Base-by-base conservation (phyloP, 2,888 invertebrate genomes). In the Fabriciana adippe region DNA sequence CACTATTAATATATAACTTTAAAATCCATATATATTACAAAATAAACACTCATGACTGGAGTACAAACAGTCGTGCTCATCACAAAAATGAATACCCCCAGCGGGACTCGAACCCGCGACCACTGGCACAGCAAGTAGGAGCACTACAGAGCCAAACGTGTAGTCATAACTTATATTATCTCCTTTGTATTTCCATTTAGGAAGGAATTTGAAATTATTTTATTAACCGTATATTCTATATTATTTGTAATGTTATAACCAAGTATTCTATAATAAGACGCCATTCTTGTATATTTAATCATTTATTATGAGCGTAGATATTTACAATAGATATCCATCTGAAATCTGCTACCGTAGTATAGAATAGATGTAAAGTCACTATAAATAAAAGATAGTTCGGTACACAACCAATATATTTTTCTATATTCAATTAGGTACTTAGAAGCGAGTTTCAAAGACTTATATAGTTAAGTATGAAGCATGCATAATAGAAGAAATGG, bases 301-400 rank as follows among this genome's bases (percentile, higher is more conserved):
- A 70, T 73, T 85, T 88, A 82, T 85, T 78, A 79, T 84, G 81
- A 82, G 81, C 75, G 79, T 87, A 85, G 78, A 78, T 89, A 91
- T 90, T 86, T 90, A 92, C 90, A 90, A 84, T 72, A 74, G 71
- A 64, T 84, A 85, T 80, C 83, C 55, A 68, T 68, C 84, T 78
- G 79, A 82, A 82, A 78, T 78, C 81, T 79, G 79, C 85, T 86
- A 89, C 83, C 79, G 81, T 84, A 82, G 81, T 81, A 73, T 79
- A 80, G 79, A 78, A 75, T 74, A 76, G 72, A 41, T 68, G 76
- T 81, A 80, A 75, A 74, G 78, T 79, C 86, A 87, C 79, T 82
- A 84, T 84, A 85, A 87, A 86, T 72, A 78, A 77, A 78, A 72
- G 61, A 81, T 82, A 82, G 76, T 48, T 41, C 35, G 21, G 71